A percentile compares a stretch with the other conserved stretches of the same genome.
Conservation (phyloP, 2,113 vertebrate species). For the Ailuropoda melanoleuca region DNA sequence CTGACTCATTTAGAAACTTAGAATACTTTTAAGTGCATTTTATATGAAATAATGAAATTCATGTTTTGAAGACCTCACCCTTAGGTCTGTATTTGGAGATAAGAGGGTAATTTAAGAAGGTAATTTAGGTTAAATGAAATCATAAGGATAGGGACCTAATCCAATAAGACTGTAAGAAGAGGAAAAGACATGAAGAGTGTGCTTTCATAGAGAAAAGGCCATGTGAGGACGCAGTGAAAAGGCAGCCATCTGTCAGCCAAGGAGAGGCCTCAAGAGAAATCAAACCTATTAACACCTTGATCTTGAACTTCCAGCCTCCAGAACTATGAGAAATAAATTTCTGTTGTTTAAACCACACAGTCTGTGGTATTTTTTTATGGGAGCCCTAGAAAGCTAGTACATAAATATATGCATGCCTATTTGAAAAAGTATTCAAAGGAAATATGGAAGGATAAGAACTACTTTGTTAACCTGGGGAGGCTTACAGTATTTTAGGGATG, state of each 20-base stretch:
- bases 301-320: not conserved
- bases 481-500: not conserved
- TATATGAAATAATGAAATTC: not conserved
- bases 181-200: not conserved
- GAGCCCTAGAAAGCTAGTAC: not conserved
- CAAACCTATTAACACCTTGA: not conserved
- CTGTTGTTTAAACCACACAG: not conserved
- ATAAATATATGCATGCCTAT: not conserved
- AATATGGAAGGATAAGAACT: not conserved
- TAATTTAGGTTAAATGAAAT: not conserved
- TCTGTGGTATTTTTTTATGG: not conserved
- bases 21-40: not conserved
- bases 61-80: not conserved
- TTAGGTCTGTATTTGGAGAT: not conserved
- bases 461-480: not conserved
- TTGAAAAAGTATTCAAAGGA: not conserved
- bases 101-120: not conserved
- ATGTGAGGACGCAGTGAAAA: not conserved
- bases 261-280: not conserved
- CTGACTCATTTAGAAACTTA: not conserved
- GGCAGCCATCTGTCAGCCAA: not conserved
- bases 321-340: not conserved
- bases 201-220: not conserved
- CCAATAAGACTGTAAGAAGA: not conserved
- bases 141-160: accelerated